Evolutionary conservation across 2,888 invertebrate genomes (phyloP).

Genomic region (Caenorhabditis uteleia): DNA sequence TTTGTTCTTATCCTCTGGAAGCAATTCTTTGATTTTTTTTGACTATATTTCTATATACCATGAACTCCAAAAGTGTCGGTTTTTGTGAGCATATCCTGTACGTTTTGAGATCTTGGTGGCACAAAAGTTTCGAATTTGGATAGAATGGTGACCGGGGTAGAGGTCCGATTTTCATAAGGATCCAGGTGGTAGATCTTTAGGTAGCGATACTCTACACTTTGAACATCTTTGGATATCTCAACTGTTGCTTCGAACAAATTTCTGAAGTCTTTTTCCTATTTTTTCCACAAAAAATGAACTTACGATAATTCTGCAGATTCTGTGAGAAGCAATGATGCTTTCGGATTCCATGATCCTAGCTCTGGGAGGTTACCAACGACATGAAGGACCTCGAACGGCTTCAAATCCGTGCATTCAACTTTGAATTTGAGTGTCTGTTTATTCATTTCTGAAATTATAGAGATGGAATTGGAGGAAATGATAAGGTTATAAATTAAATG

Average conservation of each 20-base stretch:
- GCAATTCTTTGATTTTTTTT: neutral
- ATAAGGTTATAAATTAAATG: too few species aligned
- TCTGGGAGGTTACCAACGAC: slow-evolving; percentile 46
- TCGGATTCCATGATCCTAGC: slow-evolving; percentile 50
- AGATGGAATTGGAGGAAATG: too few species aligned
- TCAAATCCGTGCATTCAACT: too few species aligned
- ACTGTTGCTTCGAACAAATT: neutral
- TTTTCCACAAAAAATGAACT: slow-evolving; percentile 20
- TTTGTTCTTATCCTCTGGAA: slow-evolving; percentile 43
- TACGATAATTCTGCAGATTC: slow-evolving; percentile 14
- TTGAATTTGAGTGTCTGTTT: too few species aligned
- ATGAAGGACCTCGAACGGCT: too few species aligned
- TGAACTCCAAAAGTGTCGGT: slow-evolving; percentile 43
- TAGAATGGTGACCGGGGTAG: slow-evolving; percentile 21
- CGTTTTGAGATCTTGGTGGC: slow-evolving; percentile 28
- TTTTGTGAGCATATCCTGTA: slow-evolving; percentile 37
- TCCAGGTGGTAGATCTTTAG: slow-evolving; percentile 24
- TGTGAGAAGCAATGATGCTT: slow-evolving; percentile 22
- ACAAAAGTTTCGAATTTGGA: slow-evolving; percentile 19
- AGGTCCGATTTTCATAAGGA: slow-evolving; percentile 15
- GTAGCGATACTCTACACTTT: slow-evolving; percentile 29
- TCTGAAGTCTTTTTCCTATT: neutral
- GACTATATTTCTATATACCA: slow-evolving; percentile 11
- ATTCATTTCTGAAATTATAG: too few species aligned
- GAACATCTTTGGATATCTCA: too few species aligned